These are phyloP conservation scores for Spicauda simplicius DNA, from an alignment of 2,888 invertebrate genomes.

Conservation along the genomic window DNA sequence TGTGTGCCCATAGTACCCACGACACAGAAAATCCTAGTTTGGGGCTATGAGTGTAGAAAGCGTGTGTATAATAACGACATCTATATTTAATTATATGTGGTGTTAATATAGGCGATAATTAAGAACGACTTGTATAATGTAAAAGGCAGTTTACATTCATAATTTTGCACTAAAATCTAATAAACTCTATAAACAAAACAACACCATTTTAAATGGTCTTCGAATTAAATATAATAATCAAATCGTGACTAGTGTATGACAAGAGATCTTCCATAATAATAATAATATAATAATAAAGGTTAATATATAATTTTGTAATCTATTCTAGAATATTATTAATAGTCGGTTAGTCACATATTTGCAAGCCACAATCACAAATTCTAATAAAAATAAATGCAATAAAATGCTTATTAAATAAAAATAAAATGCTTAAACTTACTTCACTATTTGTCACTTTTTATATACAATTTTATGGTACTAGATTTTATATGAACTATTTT, in stretches of 20 bases:
- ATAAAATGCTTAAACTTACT: not conserved
- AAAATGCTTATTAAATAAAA: no score
- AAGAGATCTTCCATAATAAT: slow-evolving; percentile 36
- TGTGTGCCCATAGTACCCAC: no score
- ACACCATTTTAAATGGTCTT: slow-evolving; percentile 53
- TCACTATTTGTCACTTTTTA: not conserved
- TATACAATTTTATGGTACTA: not conserved
- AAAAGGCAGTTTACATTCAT: not conserved
- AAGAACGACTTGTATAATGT: not conserved
- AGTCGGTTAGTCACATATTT: not conserved
- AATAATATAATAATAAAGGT: no score
- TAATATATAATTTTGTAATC: no score
- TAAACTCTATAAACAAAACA: slow-evolving; percentile 67
- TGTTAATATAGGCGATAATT: not conserved
- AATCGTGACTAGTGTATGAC: slow-evolving; percentile 39
- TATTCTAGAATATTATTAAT: no score
- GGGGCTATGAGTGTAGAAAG: no score
- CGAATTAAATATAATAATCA: slow-evolving; percentile 16
- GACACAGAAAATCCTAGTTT: no score
- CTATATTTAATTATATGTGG: no score
- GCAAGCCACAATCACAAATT: not conserved
- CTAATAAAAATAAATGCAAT: not conserved
- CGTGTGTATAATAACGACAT: no score
- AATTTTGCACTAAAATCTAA: slow-evolving; percentile 34
- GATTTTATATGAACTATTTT: not conserved